Base-by-base conservation (phyloP, 2,888 invertebrate species). In the Oxyscelio sp. region DNA sequence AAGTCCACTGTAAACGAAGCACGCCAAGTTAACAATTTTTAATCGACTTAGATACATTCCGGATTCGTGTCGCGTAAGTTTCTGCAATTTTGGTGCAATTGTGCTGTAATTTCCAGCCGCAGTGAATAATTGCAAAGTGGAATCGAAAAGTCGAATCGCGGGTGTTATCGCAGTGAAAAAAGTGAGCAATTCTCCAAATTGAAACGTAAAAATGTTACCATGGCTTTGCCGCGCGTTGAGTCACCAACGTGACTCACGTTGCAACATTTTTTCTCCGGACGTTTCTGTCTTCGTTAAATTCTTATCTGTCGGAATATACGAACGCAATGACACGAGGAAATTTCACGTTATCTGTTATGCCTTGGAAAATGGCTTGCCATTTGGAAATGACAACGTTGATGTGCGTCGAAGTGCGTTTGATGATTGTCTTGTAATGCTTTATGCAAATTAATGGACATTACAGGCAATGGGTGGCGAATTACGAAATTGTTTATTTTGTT, bases 11-110 rank as follows among this genome's bases (percentile, higher is more conserved):
- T 78, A 48, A 79, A 70, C 24, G 48, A 11, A 38, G 63, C 56
- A 22, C 22, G 54, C 40, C n/a, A n/a, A 70, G 70, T 45, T 70
- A 63, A 63, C 70, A 78, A 34, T 80, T 73, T 73, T 73, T 73
- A 71, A 66, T 65, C 66, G 59, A 59, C 73, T 73, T 66, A 66
- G 13, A 22, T 31, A 63, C 52, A 24, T 73, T 70, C 48, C n/a
- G 56, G 34, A 58, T 27, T 63, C 22, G 50, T 27, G 27, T 27
- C 50, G 17, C n/a, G n/a, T n/a, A n/a, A n/a, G n/a, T n/a, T n/a
- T n/a, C n/a, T n/a, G n/a, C n/a, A n/a, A n/a, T n/a, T n/a, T n/a
- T n/a, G n/a, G n/a, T n/a, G n/a, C n/a, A n/a, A n/a, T n/a, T n/a
- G n/a, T n/a, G n/a, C n/a, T n/a, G n/a, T n/a, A n/a, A n/a, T n/a